Base-by-base conservation (phyloP, 2,888 invertebrate genomes). In the Meta bourneti region DNA sequence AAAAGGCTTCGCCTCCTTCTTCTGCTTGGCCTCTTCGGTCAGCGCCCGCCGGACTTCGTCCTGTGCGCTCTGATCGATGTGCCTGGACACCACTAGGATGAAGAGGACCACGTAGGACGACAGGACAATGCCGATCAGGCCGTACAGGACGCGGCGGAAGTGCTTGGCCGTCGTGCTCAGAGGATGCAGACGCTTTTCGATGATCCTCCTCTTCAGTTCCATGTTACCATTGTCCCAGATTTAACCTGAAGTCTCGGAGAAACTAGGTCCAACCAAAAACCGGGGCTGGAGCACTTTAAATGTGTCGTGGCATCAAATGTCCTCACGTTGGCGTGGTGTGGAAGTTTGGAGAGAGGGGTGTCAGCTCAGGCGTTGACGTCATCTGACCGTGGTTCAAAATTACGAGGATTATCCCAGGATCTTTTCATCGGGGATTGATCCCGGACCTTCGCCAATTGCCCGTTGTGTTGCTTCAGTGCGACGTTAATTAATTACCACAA, bases 51-150 rank as follows among this genome's bases (percentile, higher is more conserved):
- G 51, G 20, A 90, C 72, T 54, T 93, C 92, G 6, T 78, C 48
- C 51, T 88, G 87, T 8, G 90, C 87, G 16, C 82, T 77, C 11
- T 80, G 85, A 61, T 93, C 92, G 5, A 93, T 87, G 78, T 90
- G 87, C 19, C 80, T 79, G 9, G 93, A 92, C 7, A 93, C 87
- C 8, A 93, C 89, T 1, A 93, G 51, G n/a, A 93, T 87, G 70
- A 93, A 93, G 0, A 93, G 83, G 7, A 93, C 86, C 9, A 92
- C 72, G 52, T 93, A 93, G 9, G 91, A 89, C 0, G 91, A 92
- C 61, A 93, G 75, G 9, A 93, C 84, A 13, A 91, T 77, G 19
- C 86, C 93, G 11, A 92, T 74, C 11, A 87, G 75, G 16, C 89
- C 85, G 48, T 85, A 87, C n/a, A 87, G 74, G 7, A 90, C 78